phyloP scores from a whole-genome alignment of 2,888 invertebrate genomes.

The Schizotus pectinicornis region DNA sequence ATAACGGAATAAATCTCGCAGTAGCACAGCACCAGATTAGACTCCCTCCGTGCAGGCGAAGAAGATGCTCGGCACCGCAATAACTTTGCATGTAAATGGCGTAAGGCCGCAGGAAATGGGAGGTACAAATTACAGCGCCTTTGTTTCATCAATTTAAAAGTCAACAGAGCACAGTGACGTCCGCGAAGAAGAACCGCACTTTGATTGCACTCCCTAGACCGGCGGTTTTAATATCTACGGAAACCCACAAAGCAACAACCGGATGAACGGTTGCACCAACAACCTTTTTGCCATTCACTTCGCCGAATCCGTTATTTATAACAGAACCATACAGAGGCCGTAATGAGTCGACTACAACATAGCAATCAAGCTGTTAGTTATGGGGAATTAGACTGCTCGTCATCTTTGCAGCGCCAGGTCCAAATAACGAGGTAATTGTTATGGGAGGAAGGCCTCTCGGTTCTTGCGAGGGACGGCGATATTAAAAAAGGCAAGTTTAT shows the following conservation, averaged over 20 bases:
- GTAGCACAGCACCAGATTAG: constrained; percentile 26
- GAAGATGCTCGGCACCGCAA: constrained; percentile 40
- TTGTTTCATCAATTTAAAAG: constrained; percentile 44
- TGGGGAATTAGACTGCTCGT: background rate
- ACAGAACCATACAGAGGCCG: constrained; percentile 1
- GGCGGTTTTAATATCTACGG: constrained; percentile 14
- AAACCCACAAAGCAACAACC: constrained; percentile 1
- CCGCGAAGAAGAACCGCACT: constrained; percentile 15
- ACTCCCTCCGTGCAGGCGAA: constrained; percentile 19
- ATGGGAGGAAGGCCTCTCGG: constrained; percentile 1
- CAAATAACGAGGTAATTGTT: constrained; percentile 5
- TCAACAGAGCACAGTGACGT: constrained; percentile 27
- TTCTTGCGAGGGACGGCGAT: constrained; percentile 9
- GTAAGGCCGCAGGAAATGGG: constrained; percentile 37
- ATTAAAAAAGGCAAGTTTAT: constrained; percentile 21
- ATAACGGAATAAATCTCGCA: constrained; percentile 31
- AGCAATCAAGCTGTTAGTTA: background rate
- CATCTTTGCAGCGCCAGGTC: background rate
- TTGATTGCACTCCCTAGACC: constrained; percentile 23
- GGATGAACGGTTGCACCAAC: too few species aligned
- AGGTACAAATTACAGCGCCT: constrained; percentile 41
- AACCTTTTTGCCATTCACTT: background rate
- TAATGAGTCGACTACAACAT: constrained; percentile 1
- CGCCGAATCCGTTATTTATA: constrained; percentile 6
- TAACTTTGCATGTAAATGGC: constrained; percentile 46